phyloP scores from a whole-genome alignment of 53 echinoderm and acorn worm genomes.

The Astropecten irregularis region DNA sequence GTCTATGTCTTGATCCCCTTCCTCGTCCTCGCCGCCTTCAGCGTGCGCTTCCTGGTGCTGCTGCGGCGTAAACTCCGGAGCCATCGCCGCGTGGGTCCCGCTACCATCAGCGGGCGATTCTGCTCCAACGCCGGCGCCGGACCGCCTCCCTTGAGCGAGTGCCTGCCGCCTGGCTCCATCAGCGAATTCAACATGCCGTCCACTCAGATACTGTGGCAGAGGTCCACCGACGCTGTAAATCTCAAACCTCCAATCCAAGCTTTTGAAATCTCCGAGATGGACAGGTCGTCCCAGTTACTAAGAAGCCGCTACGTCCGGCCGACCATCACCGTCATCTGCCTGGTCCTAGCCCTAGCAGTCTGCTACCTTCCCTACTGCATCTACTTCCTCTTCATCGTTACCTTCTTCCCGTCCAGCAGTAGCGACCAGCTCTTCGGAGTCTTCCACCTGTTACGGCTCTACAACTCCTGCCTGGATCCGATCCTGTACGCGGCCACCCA shows the following conservation, averaged over 20 bases:
- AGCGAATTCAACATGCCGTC: background rate
- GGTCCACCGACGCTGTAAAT: background rate
- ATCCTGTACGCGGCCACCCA: slow-evolving; percentile 39
- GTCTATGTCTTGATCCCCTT: slow-evolving; percentile 16
- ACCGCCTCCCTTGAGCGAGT: background rate
- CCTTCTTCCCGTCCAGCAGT: background rate
- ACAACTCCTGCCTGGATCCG: slow-evolving; percentile 26
- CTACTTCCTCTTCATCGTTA: slow-evolving; percentile 8
- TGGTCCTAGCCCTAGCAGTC: background rate
- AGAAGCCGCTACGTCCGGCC: slow-evolving; percentile 23
- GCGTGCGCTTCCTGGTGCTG: slow-evolving; percentile 33
- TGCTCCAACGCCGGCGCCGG: background rate
- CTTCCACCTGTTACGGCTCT: background rate
- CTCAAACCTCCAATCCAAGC: background rate
- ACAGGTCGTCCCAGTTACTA: background rate
- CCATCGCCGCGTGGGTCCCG: background rate
- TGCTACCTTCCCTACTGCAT: slow-evolving; percentile 23
- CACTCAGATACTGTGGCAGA: no score
- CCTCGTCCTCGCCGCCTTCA: background rate
- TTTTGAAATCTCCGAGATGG: background rate
- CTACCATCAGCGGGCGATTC: background rate
- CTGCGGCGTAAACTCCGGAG: background rate
- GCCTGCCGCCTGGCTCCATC: background rate
- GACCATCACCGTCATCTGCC: slow-evolving; percentile 4
- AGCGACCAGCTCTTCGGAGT: background rate